Evolutionary conservation across 2,113 vertebrate species (phyloP).

Genomic region (Isichthys henryi): DNA sequence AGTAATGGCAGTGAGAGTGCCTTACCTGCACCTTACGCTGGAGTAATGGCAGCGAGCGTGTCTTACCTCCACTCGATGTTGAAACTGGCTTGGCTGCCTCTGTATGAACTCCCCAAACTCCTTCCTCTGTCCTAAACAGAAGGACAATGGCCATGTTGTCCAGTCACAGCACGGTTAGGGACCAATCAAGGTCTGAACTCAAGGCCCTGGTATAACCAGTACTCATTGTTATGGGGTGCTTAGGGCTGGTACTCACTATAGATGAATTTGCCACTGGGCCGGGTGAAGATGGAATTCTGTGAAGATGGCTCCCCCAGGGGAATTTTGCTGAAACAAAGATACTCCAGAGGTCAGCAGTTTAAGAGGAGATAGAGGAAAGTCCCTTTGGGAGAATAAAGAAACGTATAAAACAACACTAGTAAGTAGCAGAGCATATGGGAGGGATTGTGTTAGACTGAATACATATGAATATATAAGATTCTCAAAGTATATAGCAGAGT

Average conservation of each 20-base stretch:
- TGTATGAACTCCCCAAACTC: conserved; percentile 64
- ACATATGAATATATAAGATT: background rate
- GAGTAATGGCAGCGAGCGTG: background rate
- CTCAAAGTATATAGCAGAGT: background rate
- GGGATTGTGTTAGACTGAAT: background rate
- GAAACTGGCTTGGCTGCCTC: conserved; percentile 48
- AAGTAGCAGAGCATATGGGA: background rate
- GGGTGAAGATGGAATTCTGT: conserved; percentile 44
- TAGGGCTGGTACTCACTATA: conserved; percentile 66
- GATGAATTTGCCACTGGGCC: conserved; percentile 72
- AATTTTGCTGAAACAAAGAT: conserved; percentile 46
- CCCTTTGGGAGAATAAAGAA: background rate
- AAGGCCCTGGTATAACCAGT: background rate
- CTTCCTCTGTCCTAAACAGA: conserved; percentile 71
- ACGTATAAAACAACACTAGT: background rate
- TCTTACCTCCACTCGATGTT: conserved; percentile 77
- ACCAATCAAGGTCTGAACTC: background rate
- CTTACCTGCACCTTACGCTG: background rate
- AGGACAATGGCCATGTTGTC: background rate
- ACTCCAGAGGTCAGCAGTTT: background rate
- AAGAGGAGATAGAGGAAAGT: background rate
- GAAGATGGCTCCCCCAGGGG: conserved; percentile 32
- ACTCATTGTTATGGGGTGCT: background rate
- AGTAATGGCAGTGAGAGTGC: no score
- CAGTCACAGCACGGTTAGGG: background rate